These are phyloP conservation scores for Agrochola macilenta DNA, from an alignment of 2,888 invertebrate species.

Conservation along the genomic window DNA sequence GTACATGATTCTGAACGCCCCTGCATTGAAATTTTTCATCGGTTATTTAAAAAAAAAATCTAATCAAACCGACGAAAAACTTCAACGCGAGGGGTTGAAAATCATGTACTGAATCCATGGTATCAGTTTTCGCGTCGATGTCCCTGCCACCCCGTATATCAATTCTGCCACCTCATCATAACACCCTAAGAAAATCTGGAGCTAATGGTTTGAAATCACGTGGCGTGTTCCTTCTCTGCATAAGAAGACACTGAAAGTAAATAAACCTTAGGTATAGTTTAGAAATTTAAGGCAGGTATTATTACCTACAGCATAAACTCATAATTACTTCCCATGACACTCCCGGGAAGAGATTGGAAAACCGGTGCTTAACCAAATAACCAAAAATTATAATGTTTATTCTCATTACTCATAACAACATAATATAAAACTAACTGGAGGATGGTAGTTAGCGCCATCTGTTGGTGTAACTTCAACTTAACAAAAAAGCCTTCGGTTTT, in stretches of 20 bases:
- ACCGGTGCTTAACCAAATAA: background rate
- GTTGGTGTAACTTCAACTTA: background rate
- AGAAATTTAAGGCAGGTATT: background rate
- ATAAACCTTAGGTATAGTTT: background rate
- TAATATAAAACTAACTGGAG: no score
- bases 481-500: background rate
- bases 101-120: no score
- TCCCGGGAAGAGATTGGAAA: background rate
- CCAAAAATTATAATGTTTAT: background rate
- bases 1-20: no score
- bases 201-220: background rate
- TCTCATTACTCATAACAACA: background rate
- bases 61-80: no score
- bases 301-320: background rate
- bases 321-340: background rate
- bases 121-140: no score
- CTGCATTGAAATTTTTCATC: no score
- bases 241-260: background rate
- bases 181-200: background rate
- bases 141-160: no score
- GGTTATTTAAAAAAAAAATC: no score
- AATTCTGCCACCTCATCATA: background rate
- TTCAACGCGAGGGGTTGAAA: no score
- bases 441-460: constrained; percentile 43
- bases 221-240: background rate